phyloP scores from a whole-genome alignment of 2,113 vertebrate genomes.

The Paracanthobrama guichenoti region DNA sequence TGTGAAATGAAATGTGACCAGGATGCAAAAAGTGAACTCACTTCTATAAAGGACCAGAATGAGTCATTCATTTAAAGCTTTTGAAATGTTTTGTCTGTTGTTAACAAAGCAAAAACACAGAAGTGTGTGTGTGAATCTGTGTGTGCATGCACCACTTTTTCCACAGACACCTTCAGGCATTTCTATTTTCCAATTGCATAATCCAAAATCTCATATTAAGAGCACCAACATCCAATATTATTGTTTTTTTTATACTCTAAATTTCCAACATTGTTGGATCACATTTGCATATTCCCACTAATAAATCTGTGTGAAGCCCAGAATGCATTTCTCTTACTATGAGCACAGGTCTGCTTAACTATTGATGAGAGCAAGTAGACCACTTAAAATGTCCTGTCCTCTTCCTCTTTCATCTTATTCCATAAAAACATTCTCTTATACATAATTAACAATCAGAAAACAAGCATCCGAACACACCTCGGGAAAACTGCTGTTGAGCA shows the following conservation, averaged over 20 bases:
- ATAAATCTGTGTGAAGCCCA: neutral
- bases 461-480: neutral
- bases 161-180: neutral
- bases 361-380: slow-evolving; percentile 79
- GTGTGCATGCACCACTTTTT: neutral
- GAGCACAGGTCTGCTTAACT: slow-evolving; percentile 69
- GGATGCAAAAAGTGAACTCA: neutral
- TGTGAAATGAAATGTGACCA: too few species aligned
- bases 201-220: neutral
- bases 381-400: slow-evolving; percentile 61
- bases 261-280: neutral
- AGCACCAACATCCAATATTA: neutral
- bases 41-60: neutral
- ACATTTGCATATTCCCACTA: slow-evolving; percentile 2
- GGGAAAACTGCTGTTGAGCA: neutral
- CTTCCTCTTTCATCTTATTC: slow-evolving; percentile 54
- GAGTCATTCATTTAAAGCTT: neutral
- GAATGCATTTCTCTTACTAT: slow-evolving; percentile 52
- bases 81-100: neutral
- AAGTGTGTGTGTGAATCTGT: neutral
- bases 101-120: neutral
- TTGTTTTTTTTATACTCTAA: neutral
- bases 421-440: slow-evolving; percentile 43
- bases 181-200: neutral
- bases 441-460: slow-evolving; percentile 39